phyloP scores from a whole-genome alignment of 2,888 invertebrate genomes.

The Parnassius mnemosyne region DNA sequence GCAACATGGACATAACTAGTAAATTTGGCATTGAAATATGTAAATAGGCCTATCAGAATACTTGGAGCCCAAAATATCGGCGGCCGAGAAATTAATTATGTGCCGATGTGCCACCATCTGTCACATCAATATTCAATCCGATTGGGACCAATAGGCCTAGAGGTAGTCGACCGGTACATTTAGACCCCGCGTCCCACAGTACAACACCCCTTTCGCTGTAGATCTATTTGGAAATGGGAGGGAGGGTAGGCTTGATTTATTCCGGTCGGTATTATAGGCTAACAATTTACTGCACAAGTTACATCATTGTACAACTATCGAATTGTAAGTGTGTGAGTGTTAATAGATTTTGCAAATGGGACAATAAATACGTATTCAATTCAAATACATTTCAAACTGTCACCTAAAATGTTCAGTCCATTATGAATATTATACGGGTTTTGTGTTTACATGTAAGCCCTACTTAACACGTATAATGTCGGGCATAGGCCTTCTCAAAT shows the following conservation, averaged over 20 bases:
- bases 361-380: no score
- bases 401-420: no score
- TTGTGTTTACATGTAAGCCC: no score
- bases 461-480: no score
- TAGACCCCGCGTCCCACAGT: constrained; percentile 10
- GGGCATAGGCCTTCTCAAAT: no score
- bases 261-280: constrained; percentile 36
- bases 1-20: background rate
- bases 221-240: constrained; percentile 30
- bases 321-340: constrained; percentile 36
- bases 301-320: constrained; percentile 43
- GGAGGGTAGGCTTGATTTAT: constrained; percentile 32
- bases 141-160: constrained; percentile 53
- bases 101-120: constrained; percentile 71
- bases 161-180: constrained; percentile 14
- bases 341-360: constrained; percentile 16
- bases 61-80: constrained; percentile 42
- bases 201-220: constrained; percentile 8
- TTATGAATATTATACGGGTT: no score
- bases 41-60: constrained; percentile 50
- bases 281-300: constrained; percentile 42
- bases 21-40: constrained; percentile 37
- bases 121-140: constrained; percentile 75
- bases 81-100: constrained; percentile 72
- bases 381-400: no score